These are phyloP conservation scores for Spodoptera exigua DNA, from an alignment of 2,888 invertebrate species.

Conservation along the genomic window DNA sequence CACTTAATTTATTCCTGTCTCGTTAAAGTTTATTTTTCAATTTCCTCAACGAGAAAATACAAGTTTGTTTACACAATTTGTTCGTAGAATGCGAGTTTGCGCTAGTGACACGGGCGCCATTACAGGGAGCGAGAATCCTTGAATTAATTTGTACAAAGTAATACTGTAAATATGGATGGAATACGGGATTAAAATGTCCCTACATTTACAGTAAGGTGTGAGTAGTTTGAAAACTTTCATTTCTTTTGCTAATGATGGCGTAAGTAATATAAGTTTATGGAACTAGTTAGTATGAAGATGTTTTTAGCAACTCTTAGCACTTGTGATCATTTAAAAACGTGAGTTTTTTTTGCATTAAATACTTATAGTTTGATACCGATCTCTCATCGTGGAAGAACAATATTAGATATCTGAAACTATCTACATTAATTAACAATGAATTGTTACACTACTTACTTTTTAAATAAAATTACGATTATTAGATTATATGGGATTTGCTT, in stretches of 20 bases:
- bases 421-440: no score
- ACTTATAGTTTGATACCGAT: no score
- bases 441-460: no score
- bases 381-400: no score
- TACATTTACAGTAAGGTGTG: slow-evolving; percentile 37
- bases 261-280: no score
- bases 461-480: no score
- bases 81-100: slow-evolving; percentile 32
- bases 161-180: slow-evolving; percentile 44
- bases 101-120: slow-evolving; percentile 30
- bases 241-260: background rate
- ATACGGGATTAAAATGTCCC: slow-evolving; percentile 38
- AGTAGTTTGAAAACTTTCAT: slow-evolving; percentile 35
- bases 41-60: slow-evolving; percentile 16
- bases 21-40: slow-evolving; percentile 12
- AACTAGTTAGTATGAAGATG: no score
- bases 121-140: slow-evolving; percentile 25
- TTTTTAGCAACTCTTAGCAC: no score
- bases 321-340: no score
- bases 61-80: slow-evolving; percentile 40
- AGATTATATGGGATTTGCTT: no score
- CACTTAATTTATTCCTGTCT: slow-evolving; percentile 32
- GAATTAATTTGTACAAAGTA: slow-evolving; percentile 53
- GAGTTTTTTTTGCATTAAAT: no score
- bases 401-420: no score